Evolutionary conservation across 2,113 vertebrate species (phyloP).

Genomic region (Microcebus murinus): DNA sequence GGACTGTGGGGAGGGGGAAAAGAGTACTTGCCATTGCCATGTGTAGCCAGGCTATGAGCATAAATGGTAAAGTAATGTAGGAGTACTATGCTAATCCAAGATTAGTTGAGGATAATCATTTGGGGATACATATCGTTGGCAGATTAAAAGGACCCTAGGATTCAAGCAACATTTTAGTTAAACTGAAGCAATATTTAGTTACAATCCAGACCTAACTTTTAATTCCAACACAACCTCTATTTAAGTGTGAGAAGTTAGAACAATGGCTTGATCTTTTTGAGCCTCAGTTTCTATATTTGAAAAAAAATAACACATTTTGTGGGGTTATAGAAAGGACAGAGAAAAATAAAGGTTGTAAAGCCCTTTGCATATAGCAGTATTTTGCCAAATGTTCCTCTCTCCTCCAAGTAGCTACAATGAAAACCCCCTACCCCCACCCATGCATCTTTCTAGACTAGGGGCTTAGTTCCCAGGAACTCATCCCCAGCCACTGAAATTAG

Average conservation of each 20-base stretch:
- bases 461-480: not conserved
- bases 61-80: not conserved
- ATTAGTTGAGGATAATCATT: not conserved
- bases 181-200: not conserved
- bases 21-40: not conserved
- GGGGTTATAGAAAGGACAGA: not conserved
- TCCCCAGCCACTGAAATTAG: not conserved
- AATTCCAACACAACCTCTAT: not conserved
- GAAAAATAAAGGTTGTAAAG: not conserved
- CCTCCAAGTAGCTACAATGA: not conserved
- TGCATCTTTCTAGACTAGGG: not conserved
- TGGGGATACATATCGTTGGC: not conserved
- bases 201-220: not conserved
- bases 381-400: not conserved
- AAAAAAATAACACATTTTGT: not conserved
- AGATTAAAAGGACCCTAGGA: not conserved
- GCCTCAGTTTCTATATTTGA: not conserved
- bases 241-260: not conserved
- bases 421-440: not conserved
- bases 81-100: not conserved
- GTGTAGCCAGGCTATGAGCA: not conserved
- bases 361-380: not conserved
- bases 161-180: not conserved
- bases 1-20: not conserved
- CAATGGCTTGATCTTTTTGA: not conserved